Base-by-base conservation (phyloP, 2,797 vertebrate species). In the Catharus ustulatus region DNA sequence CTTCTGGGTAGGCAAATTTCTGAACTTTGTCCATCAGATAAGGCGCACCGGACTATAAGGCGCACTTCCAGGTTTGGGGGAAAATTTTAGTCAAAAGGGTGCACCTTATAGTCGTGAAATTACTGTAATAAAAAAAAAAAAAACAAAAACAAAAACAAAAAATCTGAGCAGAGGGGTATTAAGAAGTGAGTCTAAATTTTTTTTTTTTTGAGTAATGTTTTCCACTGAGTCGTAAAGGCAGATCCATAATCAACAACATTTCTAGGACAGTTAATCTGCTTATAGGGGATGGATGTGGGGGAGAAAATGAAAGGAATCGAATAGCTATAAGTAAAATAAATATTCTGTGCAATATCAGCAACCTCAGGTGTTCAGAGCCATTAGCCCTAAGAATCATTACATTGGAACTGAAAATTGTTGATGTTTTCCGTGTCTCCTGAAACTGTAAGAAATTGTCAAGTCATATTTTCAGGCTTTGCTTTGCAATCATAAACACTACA, bases 231-330 rank as follows among this genome's bases (percentile, higher is more conserved):
- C 1, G 2, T 69, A 84, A 73, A 63, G 71, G 15, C 19, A 91
- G 73, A 82, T 88, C 51, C 34, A 73, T 75, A 82, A 82, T 52
- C 19, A 91, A 71, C 16, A 75, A 23, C 40, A 51, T 75, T 91
- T 87, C n/a, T 86, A 36, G 57, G 6, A 42, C 13, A 76, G 36
- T 58, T 91, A 36, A 62, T 92, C 58, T 90, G 34, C 10, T 73
- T 81, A 21, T 43, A 48, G 29, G 15, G 6, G 7, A 12, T 5
- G 2, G 9, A 49, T 36, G 4, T 4, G 2, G 5, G 2, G 8
- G 4, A 64, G 9, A 61, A 90, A 82, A 76, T 23, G 1, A 85
- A 36, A 74, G 73, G 20, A 90, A 69, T 19, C 9, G 11, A 88
- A 62, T 45, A 69, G 23, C 10, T 54, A 52, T 34, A 13, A 75